A percentile compares a stretch with the other conserved stretches of the same genome.
Evolutionary conservation across 2,797 vertebrate genomes (phyloP).

Genomic region (Tapera naevia): DNA sequence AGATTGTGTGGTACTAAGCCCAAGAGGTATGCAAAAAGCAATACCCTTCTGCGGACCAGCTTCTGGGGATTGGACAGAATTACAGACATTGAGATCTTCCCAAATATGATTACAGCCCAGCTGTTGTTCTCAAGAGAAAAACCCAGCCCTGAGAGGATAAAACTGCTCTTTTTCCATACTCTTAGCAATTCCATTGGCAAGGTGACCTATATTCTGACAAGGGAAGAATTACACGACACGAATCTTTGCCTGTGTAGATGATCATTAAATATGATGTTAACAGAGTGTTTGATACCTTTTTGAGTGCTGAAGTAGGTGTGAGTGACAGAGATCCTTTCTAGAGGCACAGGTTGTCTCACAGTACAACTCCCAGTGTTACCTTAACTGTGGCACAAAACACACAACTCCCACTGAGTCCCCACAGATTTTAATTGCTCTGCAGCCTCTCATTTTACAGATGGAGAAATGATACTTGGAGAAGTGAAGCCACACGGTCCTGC

Average conservation of each 20-base stretch:
- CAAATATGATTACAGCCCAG: not conserved
- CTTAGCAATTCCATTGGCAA: conserved; percentile 30
- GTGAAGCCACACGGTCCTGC: not conserved
- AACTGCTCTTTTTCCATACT: not conserved
- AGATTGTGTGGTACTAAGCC: not conserved
- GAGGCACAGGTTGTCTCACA: not conserved
- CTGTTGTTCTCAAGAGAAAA: not conserved
- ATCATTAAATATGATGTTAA: not conserved
- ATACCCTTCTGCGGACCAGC: not conserved
- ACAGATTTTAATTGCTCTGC: conserved; percentile 12
- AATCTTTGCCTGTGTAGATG: conserved; percentile 2
- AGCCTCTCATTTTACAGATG: conserved; percentile 10
- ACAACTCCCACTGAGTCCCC: not conserved
- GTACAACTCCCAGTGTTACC: not conserved
- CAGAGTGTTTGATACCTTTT: conserved; percentile 8
- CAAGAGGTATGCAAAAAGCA: conserved; percentile 27
- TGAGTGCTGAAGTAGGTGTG: not conserved
- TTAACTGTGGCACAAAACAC: not conserved
- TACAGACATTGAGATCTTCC: conserved; percentile 28
- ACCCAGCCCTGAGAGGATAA: not conserved
- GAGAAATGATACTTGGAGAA: not conserved
- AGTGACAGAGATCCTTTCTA: conserved; percentile 10
- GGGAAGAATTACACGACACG: conserved; percentile 14
- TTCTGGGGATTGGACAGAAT: conserved; percentile 56
- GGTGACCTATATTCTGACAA: conserved; percentile 4